Evolutionary conservation across 2,113 vertebrate species (phyloP).

Genomic region (Mobula birostris): DNA sequence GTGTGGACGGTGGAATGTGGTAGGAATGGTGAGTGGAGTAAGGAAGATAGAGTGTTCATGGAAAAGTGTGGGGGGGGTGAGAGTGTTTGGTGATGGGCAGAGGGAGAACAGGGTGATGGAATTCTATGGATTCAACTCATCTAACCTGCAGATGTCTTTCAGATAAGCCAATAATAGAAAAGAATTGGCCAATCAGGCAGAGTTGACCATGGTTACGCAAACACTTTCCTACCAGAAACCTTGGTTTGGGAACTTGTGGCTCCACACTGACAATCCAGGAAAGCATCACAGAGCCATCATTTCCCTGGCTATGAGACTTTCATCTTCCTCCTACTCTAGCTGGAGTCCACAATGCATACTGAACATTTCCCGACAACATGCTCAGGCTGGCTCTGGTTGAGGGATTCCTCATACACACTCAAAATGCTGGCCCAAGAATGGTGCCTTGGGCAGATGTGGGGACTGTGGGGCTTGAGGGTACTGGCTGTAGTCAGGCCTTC

Average conservation of each 20-base stretch:
- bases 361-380: background rate
- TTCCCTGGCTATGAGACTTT: background rate
- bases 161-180: background rate
- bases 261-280: background rate
- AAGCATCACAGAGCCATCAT: background rate
- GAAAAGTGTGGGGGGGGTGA: too few species aligned
- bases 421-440: background rate
- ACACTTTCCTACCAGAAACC: background rate
- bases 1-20: too few species aligned
- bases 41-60: too few species aligned
- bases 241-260: background rate
- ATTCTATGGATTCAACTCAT: too few species aligned
- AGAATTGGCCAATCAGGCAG: background rate
- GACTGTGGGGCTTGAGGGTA: background rate
- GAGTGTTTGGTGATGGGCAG: too few species aligned
- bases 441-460: background rate
- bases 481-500: background rate
- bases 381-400: background rate
- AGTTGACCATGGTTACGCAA: background rate
- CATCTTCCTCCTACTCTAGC: background rate
- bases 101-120: too few species aligned
- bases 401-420: background rate
- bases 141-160: background rate
- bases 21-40: too few species aligned
- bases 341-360: background rate